Conservation (phyloP, 2,797 vertebrate genomes). For the Lagorchestes hirsutus region DNA sequence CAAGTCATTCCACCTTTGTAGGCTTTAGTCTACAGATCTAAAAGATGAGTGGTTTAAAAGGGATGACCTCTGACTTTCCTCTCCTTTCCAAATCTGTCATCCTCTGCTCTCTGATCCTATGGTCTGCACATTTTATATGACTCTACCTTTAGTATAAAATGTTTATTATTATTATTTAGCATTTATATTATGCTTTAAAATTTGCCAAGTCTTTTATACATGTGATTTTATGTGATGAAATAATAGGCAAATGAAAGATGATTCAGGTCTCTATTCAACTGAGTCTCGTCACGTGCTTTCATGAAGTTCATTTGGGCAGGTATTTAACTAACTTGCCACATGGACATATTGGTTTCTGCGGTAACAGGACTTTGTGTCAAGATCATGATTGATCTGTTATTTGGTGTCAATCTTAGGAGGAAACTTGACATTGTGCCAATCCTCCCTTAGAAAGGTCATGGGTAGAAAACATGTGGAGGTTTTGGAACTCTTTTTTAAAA, state of each 20-base stretch:
- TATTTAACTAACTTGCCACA: neutral
- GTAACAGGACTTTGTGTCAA: conserved; percentile 22
- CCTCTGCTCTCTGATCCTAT: neutral
- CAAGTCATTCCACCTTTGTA: neutral
- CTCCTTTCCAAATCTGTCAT: neutral
- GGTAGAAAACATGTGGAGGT: conserved; percentile 40
- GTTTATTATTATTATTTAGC: neutral
- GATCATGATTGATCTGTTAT: conserved; percentile 18
- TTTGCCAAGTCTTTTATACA: neutral
- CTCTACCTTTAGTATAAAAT: neutral
- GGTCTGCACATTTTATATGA: neutral
- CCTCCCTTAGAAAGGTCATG: conserved; percentile 32
- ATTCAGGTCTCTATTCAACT: neutral
- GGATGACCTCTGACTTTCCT: neutral
- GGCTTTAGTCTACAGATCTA: neutral
- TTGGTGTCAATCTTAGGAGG: conserved; percentile 47
- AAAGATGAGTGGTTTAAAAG: neutral
- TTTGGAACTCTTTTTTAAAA: conserved; percentile 3
- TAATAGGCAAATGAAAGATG: conserved; percentile 39
- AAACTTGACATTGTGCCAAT: conserved; percentile 37
- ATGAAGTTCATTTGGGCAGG: conserved; percentile 35
- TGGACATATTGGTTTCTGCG: conserved; percentile 34
- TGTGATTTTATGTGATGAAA: neutral
- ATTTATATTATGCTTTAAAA: neutral
- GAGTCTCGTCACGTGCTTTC: conserved; percentile 10